Percentiles rank a stretch among this genome's conserved stretches.
Conservation (phyloP, 2,797 vertebrate genomes). For the Xenops minutus region DNA sequence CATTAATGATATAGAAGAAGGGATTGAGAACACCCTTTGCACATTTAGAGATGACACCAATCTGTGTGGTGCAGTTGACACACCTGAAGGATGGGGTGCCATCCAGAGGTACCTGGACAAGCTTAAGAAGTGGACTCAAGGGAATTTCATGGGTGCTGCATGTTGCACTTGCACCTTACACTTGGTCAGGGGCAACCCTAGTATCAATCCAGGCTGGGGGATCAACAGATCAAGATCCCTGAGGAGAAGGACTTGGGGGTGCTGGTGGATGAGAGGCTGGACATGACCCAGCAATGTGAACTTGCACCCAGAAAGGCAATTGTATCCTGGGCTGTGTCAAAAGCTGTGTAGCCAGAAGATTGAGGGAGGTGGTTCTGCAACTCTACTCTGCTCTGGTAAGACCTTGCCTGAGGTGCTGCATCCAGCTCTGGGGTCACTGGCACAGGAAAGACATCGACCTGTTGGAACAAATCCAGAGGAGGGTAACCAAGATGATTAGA, state of each 20-base stretch:
- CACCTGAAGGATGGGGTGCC: neutral
- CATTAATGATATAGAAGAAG: neutral
- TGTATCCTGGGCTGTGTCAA: too few species aligned
- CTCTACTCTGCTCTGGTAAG: too few species aligned
- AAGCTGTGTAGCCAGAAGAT: too few species aligned
- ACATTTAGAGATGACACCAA: neutral
- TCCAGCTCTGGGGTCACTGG: neutral
- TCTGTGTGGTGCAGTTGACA: too few species aligned
- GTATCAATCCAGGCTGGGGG: neutral
- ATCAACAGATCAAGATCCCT: rapidly evolving
- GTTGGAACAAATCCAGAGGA: rapidly evolving
- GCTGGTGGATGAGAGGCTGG: neutral
- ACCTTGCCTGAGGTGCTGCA: too few species aligned
- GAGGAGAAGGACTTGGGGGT: rapidly evolving
- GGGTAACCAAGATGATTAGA: neutral
- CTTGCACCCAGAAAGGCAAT: neutral
- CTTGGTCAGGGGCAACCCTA: neutral
- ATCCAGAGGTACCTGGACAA: neutral
- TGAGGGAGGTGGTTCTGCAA: too few species aligned
- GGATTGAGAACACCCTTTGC: neutral
- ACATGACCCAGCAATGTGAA: neutral
- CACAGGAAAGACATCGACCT: neutral
- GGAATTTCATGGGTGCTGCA: neutral
- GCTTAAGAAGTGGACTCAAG: neutral
- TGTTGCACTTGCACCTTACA: too few species aligned